Percentiles rank a stretch among this genome's conserved stretches.
phyloP scores from a whole-genome alignment of 2,888 invertebrate genomes.

The Tribolium freemani region DNA sequence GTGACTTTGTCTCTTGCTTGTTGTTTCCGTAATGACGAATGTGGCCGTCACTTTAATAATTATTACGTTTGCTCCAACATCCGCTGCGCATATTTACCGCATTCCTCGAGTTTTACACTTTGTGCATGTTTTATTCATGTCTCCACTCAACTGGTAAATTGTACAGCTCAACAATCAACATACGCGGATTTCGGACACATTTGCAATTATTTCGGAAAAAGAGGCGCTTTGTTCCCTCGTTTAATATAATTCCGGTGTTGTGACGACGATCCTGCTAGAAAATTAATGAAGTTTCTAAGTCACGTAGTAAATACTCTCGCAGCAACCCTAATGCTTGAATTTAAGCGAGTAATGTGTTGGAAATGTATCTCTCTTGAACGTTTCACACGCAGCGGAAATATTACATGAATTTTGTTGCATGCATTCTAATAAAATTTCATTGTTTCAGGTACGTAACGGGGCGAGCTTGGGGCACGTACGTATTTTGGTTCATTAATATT shows the following conservation, averaged over 20 bases:
- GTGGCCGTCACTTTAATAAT: constrained; percentile 14
- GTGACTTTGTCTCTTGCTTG: background rate
- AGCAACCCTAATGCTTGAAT: constrained; percentile 30
- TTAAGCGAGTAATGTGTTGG: constrained; percentile 37
- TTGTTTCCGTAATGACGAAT: constrained; percentile 1
- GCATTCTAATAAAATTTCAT: constrained; percentile 7
- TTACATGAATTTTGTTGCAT: background rate
- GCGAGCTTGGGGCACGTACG: background rate
- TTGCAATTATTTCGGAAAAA: background rate
- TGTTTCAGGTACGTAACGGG: constrained; percentile 26
- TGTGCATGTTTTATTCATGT: constrained; percentile 40
- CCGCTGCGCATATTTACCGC: constrained; percentile 15
- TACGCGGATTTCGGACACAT: background rate
- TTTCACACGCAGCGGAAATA: background rate
- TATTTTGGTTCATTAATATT: background rate
- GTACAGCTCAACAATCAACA: constrained; percentile 28
- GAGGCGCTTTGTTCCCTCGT: constrained; percentile 1
- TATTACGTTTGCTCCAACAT: constrained; percentile 10
- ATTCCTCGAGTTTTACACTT: constrained; percentile 28
- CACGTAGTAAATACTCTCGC: constrained; percentile 32
- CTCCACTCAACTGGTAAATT: constrained; percentile 19
- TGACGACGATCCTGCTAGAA: constrained; percentile 21
- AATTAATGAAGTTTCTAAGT: constrained; percentile 40
- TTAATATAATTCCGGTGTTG: constrained; percentile 20
- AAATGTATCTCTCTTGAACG: constrained; percentile 34